Base-by-base conservation (phyloP, 1,140 invertebrate genomes). In the Calosoma granatense region DNA sequence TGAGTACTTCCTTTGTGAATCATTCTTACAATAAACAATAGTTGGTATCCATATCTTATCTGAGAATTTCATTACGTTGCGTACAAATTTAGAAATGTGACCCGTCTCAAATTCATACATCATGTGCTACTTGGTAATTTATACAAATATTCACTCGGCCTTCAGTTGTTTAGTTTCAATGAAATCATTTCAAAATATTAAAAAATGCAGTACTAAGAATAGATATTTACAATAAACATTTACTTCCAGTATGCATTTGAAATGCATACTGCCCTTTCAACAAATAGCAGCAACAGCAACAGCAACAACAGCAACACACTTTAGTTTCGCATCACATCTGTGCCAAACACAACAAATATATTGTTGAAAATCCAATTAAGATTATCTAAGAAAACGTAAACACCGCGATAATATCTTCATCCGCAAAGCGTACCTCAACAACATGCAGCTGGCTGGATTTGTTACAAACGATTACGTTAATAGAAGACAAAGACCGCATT, bases 371-470 rank as follows among this genome's bases (percentile, higher is more conserved):
- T 47, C 41, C 41, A 47, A 47, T 47, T 47, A 47, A 47, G 41
- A 47, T 47, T 11, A 47, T 47, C 41, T 47, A 47, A 47, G 41
- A 47, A 47, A 47, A 47, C 41, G 41, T 47, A 47, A 47, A 47
- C 41, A 47, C 17, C 4, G 6, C 6, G 41, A 47, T 47, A 47
- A 47, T 47, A 47, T 47, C 41, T 47, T 11, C 41, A 47, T 6
- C 41, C 6, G 6, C 9, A 6, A 47, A 9, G 3, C 6, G 9
- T 9, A 17, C 41, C 3, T 3, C 3, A 47, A 9, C 41, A 47
- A 6, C 3, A n/a, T n/a, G n/a, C n/a, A n/a, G n/a, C n/a, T n/a
- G 9, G 41, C 6, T 47, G 41, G 41, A 47, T 47, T 47, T 47
- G 41, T 47, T 11, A 47, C 41, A 47, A 47, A 6, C 41, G 41